These are phyloP conservation scores for Harmothoe impar DNA, from an alignment of 2,888 invertebrate genomes.

Conservation along the genomic window DNA sequence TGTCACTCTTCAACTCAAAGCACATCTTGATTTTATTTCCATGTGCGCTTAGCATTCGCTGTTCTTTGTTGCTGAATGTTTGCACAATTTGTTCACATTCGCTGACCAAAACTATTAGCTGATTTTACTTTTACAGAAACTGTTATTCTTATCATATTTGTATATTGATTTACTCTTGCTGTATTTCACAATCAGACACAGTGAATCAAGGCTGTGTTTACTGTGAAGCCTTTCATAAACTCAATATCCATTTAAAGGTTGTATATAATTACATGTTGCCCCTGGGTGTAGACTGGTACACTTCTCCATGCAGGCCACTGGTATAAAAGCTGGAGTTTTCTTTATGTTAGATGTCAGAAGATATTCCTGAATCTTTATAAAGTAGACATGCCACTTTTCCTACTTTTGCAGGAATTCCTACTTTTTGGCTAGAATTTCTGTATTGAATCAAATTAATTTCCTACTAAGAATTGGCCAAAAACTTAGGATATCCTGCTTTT, in stretches of 20 bases:
- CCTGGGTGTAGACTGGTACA: neutral
- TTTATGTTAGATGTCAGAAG: neutral
- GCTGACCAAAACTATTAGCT: slow-evolving; percentile 9
- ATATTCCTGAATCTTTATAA: neutral
- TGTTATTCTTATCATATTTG: neutral
- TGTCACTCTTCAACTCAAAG: neutral
- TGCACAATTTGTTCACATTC: neutral
- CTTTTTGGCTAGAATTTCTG: too few relatives aligned
- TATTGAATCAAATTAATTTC: too few relatives aligned
- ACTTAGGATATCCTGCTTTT: too few relatives aligned
- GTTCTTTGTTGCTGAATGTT: slow-evolving; percentile 18
- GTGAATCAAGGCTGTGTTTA: neutral
- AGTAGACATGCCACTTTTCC: neutral
- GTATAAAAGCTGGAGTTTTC: neutral
- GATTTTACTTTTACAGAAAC: neutral
- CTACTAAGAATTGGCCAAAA: too few relatives aligned
- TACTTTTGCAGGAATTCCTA: too few relatives aligned
- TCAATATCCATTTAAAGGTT: neutral
- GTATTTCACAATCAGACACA: neutral
- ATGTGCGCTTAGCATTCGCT: neutral
- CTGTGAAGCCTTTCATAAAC: neutral
- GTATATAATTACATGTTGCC: neutral
- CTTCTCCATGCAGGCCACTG: too few relatives aligned
- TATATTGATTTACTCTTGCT: neutral
- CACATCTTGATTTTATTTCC: neutral